These are phyloP conservation scores for Dermochelys coriacea DNA, from an alignment of 2,797 vertebrate genomes.

Conservation along the genomic window DNA sequence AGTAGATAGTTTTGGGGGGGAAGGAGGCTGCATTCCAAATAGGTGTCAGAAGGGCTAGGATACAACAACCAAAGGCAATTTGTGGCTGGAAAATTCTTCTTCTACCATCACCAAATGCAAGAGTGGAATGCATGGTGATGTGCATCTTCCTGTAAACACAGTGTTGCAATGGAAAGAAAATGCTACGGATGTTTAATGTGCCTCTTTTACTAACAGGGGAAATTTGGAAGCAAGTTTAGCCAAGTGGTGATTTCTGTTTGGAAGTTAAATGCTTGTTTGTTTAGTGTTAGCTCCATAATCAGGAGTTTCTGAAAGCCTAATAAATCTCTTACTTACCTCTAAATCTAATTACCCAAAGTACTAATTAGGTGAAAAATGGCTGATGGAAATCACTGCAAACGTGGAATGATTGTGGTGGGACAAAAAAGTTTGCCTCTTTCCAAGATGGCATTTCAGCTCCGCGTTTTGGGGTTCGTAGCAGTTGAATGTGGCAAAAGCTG, in stretches of 20 bases:
- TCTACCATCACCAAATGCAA: neutral
- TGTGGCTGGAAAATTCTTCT: neutral
- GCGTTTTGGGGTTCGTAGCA: neutral
- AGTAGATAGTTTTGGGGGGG: neutral
- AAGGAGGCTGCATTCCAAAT: neutral
- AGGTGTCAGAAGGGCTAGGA: conserved; percentile 60
- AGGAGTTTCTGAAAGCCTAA: conserved; percentile 86
- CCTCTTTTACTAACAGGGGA: neutral
- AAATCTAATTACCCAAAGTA: conserved; percentile 93
- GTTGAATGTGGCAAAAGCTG: conserved; percentile 81
- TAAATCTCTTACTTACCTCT: conserved; percentile 84
- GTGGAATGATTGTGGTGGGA: conserved; percentile 67
- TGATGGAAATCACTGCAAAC: conserved; percentile 79
- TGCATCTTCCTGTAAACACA: neutral
- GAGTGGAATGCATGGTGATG: neutral
- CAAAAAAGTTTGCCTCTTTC: conserved; percentile 74
- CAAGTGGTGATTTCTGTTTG: conserved; percentile 70
- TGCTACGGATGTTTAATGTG: no score
- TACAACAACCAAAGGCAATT: neutral
- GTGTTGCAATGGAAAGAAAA: neutral
- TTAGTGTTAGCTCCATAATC: conserved; percentile 83
- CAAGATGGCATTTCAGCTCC: conserved; percentile 80
- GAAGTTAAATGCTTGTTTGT: conserved; percentile 84
- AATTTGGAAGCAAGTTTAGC: conserved; percentile 27
- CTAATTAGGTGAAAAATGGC: conserved; percentile 88